Evolutionary conservation across 1,140 invertebrate genomes (phyloP), one percentile per base, ranked within the genome.

Genomic region (Bactericera cockerelli): DNA sequence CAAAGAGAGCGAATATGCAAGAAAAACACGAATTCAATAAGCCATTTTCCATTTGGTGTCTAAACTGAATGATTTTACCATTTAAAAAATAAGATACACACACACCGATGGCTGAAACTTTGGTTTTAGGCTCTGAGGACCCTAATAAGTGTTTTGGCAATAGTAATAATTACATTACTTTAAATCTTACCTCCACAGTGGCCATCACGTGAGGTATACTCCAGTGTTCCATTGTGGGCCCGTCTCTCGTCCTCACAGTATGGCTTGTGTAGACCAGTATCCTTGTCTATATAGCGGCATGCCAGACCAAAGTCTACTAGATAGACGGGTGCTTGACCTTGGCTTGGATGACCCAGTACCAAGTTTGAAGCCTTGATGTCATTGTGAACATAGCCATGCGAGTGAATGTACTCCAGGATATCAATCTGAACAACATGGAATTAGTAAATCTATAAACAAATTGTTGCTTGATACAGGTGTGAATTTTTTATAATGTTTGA

Each of bases 351-450:
- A 10, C 79, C 81, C 8, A 86, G 68, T 38, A 88, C 70, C 58
- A 96, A 79, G 74, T 97, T 97, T 38, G 89, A 85, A 59, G 87
- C 91, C 73, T 97, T 97, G 31, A 97, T 87, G 72, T 97, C 93
- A 19, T 86, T 89, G 76, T 97, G 93, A 55, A 90, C 83, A 71
- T 93, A 96, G 22, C 87, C 87, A 67, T 87, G 82, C 67, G 79
- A 79, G 67, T 97, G 93, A 67, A 96, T 79, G 70, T 91, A 93
- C 69, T 95, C 88, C 58, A 96, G 70, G 1, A 84, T 80, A 71
- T 93, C 83, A 60, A 93, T 72, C 81, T 83, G 67, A 31, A 71
- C 69, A 63, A 66, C 33, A 36, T 19, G 22, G 58, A n/a, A n/a
- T n/a, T n/a, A n/a, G n/a, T n/a, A n/a, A n/a, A n/a, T n/a, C n/a